Percentiles rank a stretch among this genome's conserved stretches.
phyloP scores from a whole-genome alignment of 2,113 vertebrate species.

The Onychostruthus taczanowskii region DNA sequence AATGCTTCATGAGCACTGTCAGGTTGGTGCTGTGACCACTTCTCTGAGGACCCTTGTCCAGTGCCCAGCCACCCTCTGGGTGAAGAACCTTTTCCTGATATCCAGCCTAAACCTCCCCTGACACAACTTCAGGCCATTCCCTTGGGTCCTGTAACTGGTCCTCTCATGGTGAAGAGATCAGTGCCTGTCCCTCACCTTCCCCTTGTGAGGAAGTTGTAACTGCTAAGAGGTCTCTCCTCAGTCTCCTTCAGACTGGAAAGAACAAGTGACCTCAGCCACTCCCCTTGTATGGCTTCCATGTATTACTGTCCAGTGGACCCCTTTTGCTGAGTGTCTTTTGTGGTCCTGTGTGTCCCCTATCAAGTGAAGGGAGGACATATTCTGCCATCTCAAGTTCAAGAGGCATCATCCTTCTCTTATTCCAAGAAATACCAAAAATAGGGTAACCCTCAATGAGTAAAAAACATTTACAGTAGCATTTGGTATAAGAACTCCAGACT shows the following conservation, averaged over 20 bases:
- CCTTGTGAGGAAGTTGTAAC: not conserved
- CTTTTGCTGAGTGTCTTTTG: not conserved
- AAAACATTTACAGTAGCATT: not conserved
- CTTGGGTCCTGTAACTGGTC: not conserved
- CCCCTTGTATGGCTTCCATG: not conserved
- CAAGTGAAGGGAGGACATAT: not conserved
- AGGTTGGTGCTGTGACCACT: not conserved
- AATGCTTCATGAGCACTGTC: not conserved
- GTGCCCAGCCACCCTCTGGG: accelerated
- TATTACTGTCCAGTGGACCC: not conserved
- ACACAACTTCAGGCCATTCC: not conserved
- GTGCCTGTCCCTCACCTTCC: not conserved
- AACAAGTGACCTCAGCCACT: not conserved
- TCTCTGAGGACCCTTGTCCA: not conserved
- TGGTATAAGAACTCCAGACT: not conserved
- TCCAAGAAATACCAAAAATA: not conserved
- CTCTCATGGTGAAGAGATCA: not conserved
- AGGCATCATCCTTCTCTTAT: not conserved
- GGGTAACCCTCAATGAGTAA: not conserved
- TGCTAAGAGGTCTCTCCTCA: not conserved
- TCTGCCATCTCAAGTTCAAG: not conserved
- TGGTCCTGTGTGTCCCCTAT: not conserved
- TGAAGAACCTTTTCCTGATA: not conserved
- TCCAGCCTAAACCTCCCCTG: not conserved
- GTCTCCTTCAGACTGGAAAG: not conserved